Conservation (phyloP, 1,140 invertebrate species). For the Cyphomyrmex costatus region DNA sequence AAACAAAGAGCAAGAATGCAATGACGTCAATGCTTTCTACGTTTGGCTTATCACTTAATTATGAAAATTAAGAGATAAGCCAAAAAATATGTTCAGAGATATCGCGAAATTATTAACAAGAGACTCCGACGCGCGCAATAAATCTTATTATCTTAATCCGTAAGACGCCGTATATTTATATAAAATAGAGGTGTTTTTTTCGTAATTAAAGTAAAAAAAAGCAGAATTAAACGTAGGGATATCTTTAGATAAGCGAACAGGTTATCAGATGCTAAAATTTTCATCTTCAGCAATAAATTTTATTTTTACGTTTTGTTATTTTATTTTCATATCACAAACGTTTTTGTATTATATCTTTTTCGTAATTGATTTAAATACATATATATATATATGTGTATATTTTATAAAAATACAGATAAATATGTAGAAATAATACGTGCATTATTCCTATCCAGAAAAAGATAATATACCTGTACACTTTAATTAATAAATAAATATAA, state of each 20-base stretch:
- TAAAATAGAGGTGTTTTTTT: neutral
- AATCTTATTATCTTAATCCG: constrained; percentile 50
- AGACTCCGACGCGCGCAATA: neutral
- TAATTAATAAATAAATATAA: neutral
- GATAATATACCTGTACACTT: neutral
- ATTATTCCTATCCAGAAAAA: neutral
- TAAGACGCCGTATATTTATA: neutral
- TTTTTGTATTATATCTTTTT: neutral
- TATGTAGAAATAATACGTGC: neutral
- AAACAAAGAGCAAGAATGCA: neutral
- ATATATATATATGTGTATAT: neutral
- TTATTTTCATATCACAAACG: neutral
- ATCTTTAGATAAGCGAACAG: neutral
- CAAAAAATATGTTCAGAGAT: too few species aligned
- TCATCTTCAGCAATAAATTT: neutral
- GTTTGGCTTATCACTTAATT: constrained; percentile 29
- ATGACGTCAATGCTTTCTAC: neutral
- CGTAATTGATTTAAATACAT: neutral
- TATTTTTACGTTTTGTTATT: neutral
- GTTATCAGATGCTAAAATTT: neutral
- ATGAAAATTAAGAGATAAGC: constrained; percentile 34
- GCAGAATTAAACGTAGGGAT: neutral
- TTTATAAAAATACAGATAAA: neutral
- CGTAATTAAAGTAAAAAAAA: neutral
- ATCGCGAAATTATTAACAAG: constrained; percentile 6